Conservation (phyloP, 2,797 vertebrate species). For the Artibeus jamaicensis region DNA sequence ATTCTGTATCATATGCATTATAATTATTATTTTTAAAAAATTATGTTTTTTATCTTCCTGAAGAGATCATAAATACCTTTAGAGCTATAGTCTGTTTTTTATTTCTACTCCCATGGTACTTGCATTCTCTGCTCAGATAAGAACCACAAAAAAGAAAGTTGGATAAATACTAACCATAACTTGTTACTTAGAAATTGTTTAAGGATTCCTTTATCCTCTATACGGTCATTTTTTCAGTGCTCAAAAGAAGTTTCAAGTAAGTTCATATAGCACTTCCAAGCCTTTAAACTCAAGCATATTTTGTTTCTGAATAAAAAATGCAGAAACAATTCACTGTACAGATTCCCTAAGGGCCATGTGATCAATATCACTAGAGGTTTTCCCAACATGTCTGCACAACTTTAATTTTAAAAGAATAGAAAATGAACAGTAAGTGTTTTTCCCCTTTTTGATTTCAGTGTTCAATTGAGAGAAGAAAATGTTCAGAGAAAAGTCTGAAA, state of each 20-base stretch:
- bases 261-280: slow-evolving; percentile 21
- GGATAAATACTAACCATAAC: slow-evolving; percentile 38
- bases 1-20: slow-evolving; percentile 30
- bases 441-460: not conserved
- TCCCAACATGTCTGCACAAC: not conserved
- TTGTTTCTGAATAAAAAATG: slow-evolving; percentile 32
- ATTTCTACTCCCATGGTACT: slow-evolving; percentile 1
- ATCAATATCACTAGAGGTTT: slow-evolving; percentile 11
- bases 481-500: not conserved
- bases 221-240: slow-evolving; percentile 5
- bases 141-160: slow-evolving; percentile 28
- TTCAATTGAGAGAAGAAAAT: slow-evolving; percentile 46
- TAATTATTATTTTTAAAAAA: not conserved
- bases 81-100: slow-evolving; percentile 12
- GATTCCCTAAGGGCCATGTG: not conserved
- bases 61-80: slow-evolving; percentile 9
- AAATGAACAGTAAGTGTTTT: not conserved
- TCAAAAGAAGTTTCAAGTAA: slow-evolving; percentile 55
- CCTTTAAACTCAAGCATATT: slow-evolving; percentile 37
- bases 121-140: slow-evolving; percentile 23
- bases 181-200: slow-evolving; percentile 30
- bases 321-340: slow-evolving; percentile 18
- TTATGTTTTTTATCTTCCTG: slow-evolving; percentile 8
- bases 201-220: not conserved
- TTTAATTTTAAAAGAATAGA: slow-evolving; percentile 50